Evolutionary conservation across 2,888 invertebrate genomes (phyloP).

Genomic region (Drosophila emarginata): DNA sequence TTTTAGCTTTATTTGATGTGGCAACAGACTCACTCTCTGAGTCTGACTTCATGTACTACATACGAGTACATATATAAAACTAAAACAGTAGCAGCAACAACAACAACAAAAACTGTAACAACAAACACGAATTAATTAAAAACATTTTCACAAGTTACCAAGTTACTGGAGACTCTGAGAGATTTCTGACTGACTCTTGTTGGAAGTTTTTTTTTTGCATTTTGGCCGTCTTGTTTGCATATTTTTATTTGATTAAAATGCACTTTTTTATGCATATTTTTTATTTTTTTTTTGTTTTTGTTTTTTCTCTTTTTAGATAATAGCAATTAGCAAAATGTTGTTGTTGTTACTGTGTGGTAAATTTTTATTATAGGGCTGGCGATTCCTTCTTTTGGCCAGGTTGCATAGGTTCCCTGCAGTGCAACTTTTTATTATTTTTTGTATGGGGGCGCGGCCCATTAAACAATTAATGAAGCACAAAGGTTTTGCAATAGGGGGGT

Average conservation of each 20-base stretch:
- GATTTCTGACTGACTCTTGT: constrained; percentile 35
- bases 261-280: constrained; percentile 46
- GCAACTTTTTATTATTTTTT: constrained; percentile 22
- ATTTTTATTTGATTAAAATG: constrained; percentile 60
- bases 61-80: constrained; percentile 13
- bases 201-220: constrained; percentile 44
- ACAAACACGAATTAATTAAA: constrained; percentile 68
- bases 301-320: constrained; percentile 36
- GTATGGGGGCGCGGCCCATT: constrained; percentile 68
- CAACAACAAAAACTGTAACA: constrained; percentile 34
- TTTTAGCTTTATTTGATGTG: constrained; percentile 32
- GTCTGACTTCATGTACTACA: constrained; percentile 28
- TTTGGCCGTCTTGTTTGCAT: constrained; percentile 73
- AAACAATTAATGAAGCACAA: constrained; percentile 71
- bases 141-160: constrained; percentile 65
- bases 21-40: constrained; percentile 43
- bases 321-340: constrained; percentile 61
- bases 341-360: constrained; percentile 37
- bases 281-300: too few species aligned
- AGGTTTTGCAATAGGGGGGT: constrained; percentile 26
- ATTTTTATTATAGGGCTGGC: background rate
- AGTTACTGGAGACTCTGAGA: constrained; percentile 45
- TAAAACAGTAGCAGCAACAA: constrained; percentile 33
- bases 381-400: constrained; percentile 15
- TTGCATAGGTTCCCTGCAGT: constrained; percentile 59